Evolutionary conservation across 2,797 vertebrate genomes (phyloP).

Genomic region (Gadopsis marmoratus): DNA sequence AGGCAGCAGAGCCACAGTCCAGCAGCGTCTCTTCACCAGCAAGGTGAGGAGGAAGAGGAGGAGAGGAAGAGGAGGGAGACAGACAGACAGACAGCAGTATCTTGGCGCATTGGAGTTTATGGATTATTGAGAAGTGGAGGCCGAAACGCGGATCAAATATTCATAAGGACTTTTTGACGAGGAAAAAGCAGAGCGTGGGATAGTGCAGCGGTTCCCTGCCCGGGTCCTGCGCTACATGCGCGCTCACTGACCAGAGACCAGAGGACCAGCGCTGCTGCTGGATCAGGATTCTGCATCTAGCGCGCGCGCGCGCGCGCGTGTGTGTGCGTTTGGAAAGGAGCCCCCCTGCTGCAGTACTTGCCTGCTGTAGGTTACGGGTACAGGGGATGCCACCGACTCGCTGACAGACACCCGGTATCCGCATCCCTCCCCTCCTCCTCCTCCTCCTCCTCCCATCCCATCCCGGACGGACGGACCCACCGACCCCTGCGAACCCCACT

Average conservation of each 20-base stretch:
- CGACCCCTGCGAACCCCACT: constrained; percentile 81
- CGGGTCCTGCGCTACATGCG: constrained; percentile 41
- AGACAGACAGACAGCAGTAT: constrained; percentile 48
- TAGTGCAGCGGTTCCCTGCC: constrained; percentile 51
- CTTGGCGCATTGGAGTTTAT: constrained; percentile 78
- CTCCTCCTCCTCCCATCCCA: constrained; percentile 18
- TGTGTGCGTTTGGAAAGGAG: constrained; percentile 72
- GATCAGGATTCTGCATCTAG: constrained; percentile 43
- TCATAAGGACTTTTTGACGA: constrained; percentile 70
- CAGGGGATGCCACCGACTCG: constrained; percentile 78
- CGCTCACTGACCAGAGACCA: constrained; percentile 40
- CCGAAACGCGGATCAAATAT: constrained; percentile 73
- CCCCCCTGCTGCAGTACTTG: constrained; percentile 77
- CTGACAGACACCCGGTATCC: constrained; percentile 71
- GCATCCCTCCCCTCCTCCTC: constrained; percentile 46
- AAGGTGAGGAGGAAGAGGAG: constrained; percentile 68
- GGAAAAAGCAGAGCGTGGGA: constrained; percentile 26
- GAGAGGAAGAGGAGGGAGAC: constrained; percentile 36
- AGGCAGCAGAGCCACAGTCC: constrained; percentile 34
- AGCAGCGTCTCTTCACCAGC: constrained; percentile 38
- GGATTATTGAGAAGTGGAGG: constrained; percentile 80
- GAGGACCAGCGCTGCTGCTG: constrained; percentile 34
- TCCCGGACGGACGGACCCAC: constrained; percentile 68
- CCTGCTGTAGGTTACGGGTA: constrained; percentile 46
- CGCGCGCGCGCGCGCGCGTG: constrained; percentile 32